These are phyloP conservation scores for Crypturellus tataupa DNA, from an alignment of 2,797 vertebrate species.

Conservation along the genomic window DNA sequence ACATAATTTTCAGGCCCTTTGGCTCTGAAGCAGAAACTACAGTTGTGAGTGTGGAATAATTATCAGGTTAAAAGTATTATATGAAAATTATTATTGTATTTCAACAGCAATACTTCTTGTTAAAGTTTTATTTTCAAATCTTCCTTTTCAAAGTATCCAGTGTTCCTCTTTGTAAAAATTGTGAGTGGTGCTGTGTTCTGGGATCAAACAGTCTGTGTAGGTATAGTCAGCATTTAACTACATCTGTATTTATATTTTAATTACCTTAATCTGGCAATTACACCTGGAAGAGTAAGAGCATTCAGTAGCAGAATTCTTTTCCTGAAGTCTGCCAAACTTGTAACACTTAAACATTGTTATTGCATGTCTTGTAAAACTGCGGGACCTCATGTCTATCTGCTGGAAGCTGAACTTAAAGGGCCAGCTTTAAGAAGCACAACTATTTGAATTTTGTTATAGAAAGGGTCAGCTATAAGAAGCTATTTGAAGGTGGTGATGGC, in stretches of 20 bases:
- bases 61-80: rapidly evolving
- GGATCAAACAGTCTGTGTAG: neutral
- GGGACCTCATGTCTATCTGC: neutral
- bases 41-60: rapidly evolving
- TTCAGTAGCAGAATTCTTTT: neutral
- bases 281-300: neutral
- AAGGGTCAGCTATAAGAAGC: neutral
- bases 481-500: neutral
- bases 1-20: neutral
- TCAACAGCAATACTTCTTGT: neutral
- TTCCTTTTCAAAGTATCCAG: constrained; percentile 5
- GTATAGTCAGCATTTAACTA: constrained; percentile 12
- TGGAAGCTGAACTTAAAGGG: neutral
- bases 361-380: neutral
- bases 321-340: neutral
- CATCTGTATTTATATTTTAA: constrained; percentile 27
- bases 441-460: neutral
- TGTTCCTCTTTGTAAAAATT: constrained; percentile 20
- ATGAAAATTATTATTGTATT: neutral
- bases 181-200: neutral
- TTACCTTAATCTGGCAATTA: constrained; percentile 21
- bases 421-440: neutral
- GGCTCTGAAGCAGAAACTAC: neutral
- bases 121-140: constrained; percentile 30
- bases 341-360: neutral